A percentile compares a stretch with the other conserved stretches of the same genome.
Conservation (phyloP, 2,888 invertebrate species). For the Yponomeuta malinellus region DNA sequence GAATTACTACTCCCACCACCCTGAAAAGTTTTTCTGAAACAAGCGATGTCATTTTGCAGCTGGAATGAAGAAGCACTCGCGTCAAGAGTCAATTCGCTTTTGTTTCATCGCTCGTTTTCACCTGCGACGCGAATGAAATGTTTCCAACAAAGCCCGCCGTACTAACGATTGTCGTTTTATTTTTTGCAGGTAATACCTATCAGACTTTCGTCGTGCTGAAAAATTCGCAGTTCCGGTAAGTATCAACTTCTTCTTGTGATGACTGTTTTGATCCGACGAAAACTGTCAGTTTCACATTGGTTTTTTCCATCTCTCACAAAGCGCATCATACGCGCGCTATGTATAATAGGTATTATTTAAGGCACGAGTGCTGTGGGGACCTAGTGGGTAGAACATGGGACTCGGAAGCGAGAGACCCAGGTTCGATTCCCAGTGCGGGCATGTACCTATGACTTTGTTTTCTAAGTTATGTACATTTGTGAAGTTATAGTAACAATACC, state of each 20-base stretch:
- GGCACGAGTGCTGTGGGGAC: no score
- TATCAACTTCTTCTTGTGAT: not conserved
- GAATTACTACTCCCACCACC: constrained; percentile 4
- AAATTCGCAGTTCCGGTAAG: not conserved
- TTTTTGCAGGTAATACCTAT: constrained; percentile 8
- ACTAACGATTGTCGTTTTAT: not conserved
- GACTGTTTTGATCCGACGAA: not conserved
- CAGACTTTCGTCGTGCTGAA: not conserved
- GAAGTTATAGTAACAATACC: no score
- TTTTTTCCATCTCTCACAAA: no score
- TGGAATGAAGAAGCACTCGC: not conserved
- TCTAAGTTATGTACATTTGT: no score
- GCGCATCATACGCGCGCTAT: no score
- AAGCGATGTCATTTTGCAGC: constrained; percentile 14
- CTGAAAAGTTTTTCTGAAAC: constrained; percentile 24
- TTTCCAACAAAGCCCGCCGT: not conserved
- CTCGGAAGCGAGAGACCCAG: no score
- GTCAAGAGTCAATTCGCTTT: constrained; percentile 11
- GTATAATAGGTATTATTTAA: no score
- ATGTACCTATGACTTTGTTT: no score
- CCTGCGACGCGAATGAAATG: constrained; percentile 8
- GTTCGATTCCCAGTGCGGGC: no score
- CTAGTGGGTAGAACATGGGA: no score
- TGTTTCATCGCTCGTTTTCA: constrained; percentile 10
- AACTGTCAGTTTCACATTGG: no score